phyloP scores from a whole-genome alignment of 2,888 invertebrate genomes.

The Osmoderma eremita region DNA sequence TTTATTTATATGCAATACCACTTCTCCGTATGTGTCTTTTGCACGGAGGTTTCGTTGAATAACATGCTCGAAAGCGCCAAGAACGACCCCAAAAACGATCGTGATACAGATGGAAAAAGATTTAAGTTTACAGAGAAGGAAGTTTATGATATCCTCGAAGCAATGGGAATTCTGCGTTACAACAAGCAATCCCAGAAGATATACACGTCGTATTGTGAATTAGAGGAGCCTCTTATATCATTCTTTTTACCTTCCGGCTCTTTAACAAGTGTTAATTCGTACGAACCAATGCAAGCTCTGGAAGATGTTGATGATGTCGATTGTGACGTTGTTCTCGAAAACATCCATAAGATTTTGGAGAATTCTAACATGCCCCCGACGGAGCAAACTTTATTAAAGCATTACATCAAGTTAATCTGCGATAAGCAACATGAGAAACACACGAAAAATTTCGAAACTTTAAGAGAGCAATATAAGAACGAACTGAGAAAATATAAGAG shows the following conservation, averaged over 20 bases:
- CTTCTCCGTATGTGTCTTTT: conserved; percentile 70
- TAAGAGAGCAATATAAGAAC: conserved; percentile 47
- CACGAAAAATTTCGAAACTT: conserved; percentile 41
- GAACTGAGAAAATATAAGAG: conserved; percentile 50
- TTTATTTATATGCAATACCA: conserved; percentile 68
- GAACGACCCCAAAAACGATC: conserved; percentile 21
- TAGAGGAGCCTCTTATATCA: conserved; percentile 32
- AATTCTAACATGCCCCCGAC: conserved; percentile 37
- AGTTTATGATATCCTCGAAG: conserved; percentile 65
- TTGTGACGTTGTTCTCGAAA: conserved; percentile 23
- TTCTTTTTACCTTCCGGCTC: conserved; percentile 30
- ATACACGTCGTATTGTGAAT: conserved; percentile 45
- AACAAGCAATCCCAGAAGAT: conserved; percentile 49
- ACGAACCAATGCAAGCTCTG: neutral
- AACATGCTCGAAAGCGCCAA: conserved; percentile 67
- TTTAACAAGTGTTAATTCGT: neutral
- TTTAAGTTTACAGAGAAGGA: conserved; percentile 64
- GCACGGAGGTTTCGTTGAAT: conserved; percentile 69
- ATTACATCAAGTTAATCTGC: conserved; percentile 39
- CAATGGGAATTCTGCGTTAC: conserved; percentile 52
- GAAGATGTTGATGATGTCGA: conserved; percentile 24
- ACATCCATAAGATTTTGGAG: conserved; percentile 26
- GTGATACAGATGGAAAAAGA: conserved; percentile 39
- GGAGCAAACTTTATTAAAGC: conserved; percentile 20
- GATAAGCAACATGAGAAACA: conserved; percentile 41